Conservation (phyloP, 2,113 vertebrate genomes). For the Melanerpes aurifrons region DNA sequence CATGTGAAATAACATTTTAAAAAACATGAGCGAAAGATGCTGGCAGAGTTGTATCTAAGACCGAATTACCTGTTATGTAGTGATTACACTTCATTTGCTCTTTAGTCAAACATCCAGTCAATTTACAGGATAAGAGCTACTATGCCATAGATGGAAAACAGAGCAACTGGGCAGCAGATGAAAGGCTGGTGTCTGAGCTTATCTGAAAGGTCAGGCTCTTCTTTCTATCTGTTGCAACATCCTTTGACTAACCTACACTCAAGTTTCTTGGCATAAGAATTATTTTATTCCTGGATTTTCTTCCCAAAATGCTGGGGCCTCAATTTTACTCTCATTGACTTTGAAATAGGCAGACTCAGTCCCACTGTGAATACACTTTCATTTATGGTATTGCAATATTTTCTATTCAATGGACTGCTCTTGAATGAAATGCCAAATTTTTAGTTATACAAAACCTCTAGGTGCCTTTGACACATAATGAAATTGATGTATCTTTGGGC, state of each 20-base stretch:
- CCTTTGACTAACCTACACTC: neutral
- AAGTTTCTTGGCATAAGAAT: neutral
- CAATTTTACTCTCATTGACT: neutral
- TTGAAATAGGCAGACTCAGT: neutral
- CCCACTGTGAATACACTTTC: neutral
- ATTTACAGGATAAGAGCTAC: neutral
- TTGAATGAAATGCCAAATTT: neutral
- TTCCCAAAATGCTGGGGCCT: neutral
- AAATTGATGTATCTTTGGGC: neutral
- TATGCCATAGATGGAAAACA: constrained; percentile 19
- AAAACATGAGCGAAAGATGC: neutral
- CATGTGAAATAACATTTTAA: too few relatives aligned
- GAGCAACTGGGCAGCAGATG: neutral
- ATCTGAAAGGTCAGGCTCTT: neutral
- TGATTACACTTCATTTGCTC: neutral
- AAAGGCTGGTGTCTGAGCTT: neutral
- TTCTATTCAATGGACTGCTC: neutral
- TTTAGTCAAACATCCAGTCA: neutral
- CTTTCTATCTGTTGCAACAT: neutral
- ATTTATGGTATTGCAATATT: neutral
- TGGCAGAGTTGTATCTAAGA: neutral
- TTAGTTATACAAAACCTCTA: neutral
- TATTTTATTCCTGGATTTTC: neutral
- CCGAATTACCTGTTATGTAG: neutral
- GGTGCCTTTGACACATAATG: neutral